A percentile compares a stretch with the other conserved stretches of the same genome.
phyloP scores from a whole-genome alignment of 2,797 vertebrate species.

The Aselliscus stoliczkanus region DNA sequence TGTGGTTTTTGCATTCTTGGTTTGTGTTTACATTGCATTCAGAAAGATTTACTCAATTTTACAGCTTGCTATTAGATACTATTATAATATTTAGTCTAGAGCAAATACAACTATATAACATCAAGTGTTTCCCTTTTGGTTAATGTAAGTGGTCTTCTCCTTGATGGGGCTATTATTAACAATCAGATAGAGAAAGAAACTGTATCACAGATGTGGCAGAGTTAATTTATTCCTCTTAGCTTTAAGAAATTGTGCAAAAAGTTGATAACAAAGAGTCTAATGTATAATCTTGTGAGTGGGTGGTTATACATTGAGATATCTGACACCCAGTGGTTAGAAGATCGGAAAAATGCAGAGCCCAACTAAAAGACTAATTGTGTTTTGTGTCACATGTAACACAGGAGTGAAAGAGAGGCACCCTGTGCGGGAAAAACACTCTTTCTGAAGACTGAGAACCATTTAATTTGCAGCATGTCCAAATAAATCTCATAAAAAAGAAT shows the following conservation, averaged over 20 bases:
- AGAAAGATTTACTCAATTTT: not conserved
- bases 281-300: slow-evolving; percentile 62
- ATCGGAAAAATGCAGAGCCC: slow-evolving; percentile 54
- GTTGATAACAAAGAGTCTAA: slow-evolving; percentile 54
- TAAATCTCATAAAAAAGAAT: not conserved
- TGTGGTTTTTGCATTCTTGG: not conserved
- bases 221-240: slow-evolving; percentile 60
- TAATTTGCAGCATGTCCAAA: not conserved
- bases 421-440: not conserved
- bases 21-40: not conserved
- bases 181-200: not conserved
- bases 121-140: not conserved
- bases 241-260: slow-evolving; percentile 67
- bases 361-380: slow-evolving; percentile 61
- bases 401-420: slow-evolving; percentile 23
- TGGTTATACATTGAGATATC: slow-evolving; percentile 39
- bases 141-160: not conserved
- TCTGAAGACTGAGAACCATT: not conserved
- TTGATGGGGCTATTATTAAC: not conserved
- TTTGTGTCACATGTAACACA: slow-evolving; percentile 38
- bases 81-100: not conserved
- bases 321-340: slow-evolving; percentile 62
- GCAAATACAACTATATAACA: not conserved
- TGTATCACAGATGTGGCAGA: slow-evolving; percentile 9
- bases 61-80: not conserved